These are phyloP conservation scores for Herminia tarsipennalis DNA, from an alignment of 2,888 invertebrate species.

Conservation along the genomic window DNA sequence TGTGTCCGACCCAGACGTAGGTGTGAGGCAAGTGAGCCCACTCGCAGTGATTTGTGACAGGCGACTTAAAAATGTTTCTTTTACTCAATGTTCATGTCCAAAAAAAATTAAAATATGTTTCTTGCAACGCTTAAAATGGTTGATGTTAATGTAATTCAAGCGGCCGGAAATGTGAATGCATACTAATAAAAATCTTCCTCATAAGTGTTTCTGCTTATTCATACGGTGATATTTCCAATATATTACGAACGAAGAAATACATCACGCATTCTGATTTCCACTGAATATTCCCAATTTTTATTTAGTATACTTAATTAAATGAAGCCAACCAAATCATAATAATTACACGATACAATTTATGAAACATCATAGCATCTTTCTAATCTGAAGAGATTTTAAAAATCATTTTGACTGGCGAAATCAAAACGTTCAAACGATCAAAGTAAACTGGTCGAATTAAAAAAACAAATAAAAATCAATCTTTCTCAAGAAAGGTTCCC, in stretches of 20 bases:
- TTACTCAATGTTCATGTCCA: constrained; percentile 27
- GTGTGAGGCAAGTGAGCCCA: constrained; percentile 27
- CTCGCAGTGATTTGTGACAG: constrained; percentile 36
- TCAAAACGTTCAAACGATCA: not conserved
- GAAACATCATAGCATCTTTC: too few species aligned
- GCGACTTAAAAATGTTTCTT: constrained; percentile 18
- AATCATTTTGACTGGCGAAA: too few species aligned
- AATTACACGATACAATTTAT: not conserved
- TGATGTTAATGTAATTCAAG: constrained; percentile 30
- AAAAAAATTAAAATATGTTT: constrained; percentile 25
- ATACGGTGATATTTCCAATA: constrained; percentile 20
- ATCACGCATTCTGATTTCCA: not conserved
- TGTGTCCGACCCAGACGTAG: constrained; percentile 36
- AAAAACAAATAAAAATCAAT: constrained; percentile 12
- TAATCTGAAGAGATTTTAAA: too few species aligned
- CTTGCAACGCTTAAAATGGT: constrained; percentile 22
- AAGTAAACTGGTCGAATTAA: too few species aligned
- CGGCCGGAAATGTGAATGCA: constrained; percentile 37
- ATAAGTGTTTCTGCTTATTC: constrained; percentile 27
- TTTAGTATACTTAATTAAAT: too few species aligned
- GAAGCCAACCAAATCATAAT: not conserved
- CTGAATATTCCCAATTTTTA: too few species aligned
- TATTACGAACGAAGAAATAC: constrained; percentile 12
- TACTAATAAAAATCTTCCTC: constrained; percentile 33
- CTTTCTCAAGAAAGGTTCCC: not conserved